A percentile compares a stretch with the other conserved stretches of the same genome.
These are phyloP conservation scores for Rousettus leschenaultii DNA, from an alignment of 2,113 vertebrate species.

Conservation along the genomic window DNA sequence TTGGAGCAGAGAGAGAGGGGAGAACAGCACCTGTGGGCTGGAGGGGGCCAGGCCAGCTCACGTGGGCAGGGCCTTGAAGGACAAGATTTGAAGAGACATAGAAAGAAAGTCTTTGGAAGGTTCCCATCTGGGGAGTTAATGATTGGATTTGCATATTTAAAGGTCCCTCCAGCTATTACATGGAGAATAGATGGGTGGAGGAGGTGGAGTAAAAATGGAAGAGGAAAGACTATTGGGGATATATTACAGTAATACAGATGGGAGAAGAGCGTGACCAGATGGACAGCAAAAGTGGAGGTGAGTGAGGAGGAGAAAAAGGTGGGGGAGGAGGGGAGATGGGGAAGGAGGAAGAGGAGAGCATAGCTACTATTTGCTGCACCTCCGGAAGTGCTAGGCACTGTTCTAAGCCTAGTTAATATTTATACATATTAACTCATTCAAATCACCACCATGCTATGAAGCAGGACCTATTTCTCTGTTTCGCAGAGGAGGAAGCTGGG, in stretches of 20 bases:
- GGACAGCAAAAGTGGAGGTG: background rate
- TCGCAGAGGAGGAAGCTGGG: background rate
- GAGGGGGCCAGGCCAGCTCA: background rate
- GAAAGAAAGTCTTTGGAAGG: background rate
- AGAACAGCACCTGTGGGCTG: background rate
- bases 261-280: background rate
- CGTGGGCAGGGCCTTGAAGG: background rate
- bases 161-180: background rate
- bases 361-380: background rate
- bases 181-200: background rate
- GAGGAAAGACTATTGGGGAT: background rate
- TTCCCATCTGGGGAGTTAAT: background rate
- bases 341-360: background rate
- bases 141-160: background rate
- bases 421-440: background rate
- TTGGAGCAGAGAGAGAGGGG: background rate
- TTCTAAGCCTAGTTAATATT: background rate
- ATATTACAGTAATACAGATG: background rate
- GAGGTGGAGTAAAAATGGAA: background rate
- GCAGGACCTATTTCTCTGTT: background rate
- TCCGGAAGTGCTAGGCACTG: background rate
- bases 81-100: background rate
- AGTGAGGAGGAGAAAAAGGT: background rate
- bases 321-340: background rate
- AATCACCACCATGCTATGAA: rapidly evolving